Percentiles rank a stretch among this genome's conserved stretches.
Evolutionary conservation across 2,113 vertebrate species (phyloP).

Genomic region (Sylvilagus bachmani): DNA sequence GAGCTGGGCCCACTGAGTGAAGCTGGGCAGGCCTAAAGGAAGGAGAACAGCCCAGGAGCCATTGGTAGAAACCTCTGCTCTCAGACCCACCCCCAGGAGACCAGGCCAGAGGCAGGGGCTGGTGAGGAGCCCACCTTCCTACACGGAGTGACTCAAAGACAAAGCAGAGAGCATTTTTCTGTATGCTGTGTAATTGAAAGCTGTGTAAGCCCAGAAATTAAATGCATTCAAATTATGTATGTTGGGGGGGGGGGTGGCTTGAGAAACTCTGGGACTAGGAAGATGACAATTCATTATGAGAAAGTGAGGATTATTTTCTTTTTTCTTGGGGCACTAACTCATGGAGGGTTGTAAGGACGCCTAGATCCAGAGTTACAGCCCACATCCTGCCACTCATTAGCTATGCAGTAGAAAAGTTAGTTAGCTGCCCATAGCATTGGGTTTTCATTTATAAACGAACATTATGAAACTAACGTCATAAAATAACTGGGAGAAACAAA

Average conservation of each 20-base stretch:
- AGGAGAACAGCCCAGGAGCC: no score
- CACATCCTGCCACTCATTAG: no score
- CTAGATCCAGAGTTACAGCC: not conserved
- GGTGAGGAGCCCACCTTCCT: no score
- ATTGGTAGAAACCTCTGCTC: not conserved
- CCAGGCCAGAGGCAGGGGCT: not conserved
- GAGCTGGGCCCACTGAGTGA: not conserved
- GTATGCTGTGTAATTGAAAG: not conserved
- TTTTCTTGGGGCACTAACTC: not conserved
- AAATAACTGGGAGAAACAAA: slow-evolving; percentile 11
- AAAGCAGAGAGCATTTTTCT: not conserved
- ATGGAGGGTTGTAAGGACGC: not conserved
- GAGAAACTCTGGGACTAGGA: not conserved
- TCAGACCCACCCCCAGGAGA: not conserved
- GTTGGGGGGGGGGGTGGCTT: not conserved
- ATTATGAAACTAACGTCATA: not conserved
- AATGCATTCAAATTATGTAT: not conserved
- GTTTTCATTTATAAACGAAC: not conserved
- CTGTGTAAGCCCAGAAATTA: not conserved
- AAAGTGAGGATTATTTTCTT: not conserved
- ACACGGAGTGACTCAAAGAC: not conserved
- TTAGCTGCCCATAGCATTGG: not conserved
- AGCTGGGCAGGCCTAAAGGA: not conserved
- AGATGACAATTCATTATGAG: not conserved
- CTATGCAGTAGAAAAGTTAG: not conserved